These are phyloP conservation scores for Lacerta agilis DNA, from an alignment of 2,797 vertebrate genomes.

Conservation along the genomic window DNA sequence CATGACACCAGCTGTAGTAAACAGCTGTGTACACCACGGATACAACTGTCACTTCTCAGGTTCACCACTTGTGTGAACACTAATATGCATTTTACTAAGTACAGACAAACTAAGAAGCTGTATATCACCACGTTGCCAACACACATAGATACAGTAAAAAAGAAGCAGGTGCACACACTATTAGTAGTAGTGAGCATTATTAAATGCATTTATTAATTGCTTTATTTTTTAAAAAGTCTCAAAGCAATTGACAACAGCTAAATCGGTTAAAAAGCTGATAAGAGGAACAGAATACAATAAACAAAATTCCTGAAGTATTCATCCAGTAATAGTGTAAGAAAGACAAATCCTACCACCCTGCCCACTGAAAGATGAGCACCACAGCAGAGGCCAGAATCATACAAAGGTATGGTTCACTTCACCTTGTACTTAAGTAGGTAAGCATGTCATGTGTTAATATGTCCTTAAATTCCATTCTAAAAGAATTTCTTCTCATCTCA, in stretches of 20 bases:
- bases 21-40: neutral
- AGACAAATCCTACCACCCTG: no score
- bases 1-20: neutral
- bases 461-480: neutral
- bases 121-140: neutral
- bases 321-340: no score
- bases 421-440: neutral
- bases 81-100: neutral
- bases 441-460: neutral
- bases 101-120: neutral
- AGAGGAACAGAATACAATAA: neutral
- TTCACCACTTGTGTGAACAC: neutral
- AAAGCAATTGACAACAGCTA: no score
- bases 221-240: no score
- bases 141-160: neutral
- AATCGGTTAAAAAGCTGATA: no score
- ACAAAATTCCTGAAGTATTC: no score
- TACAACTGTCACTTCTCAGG: neutral
- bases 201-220: no score
- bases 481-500: neutral
- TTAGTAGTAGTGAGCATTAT: neutral
- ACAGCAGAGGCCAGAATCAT: no score
- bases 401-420: no score
- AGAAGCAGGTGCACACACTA: neutral
- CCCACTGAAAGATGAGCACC: no score